These are phyloP conservation scores for Epizoanthus illoricatus DNA, from an alignment of 92 coral and sea anemone species.

Conservation along the genomic window DNA sequence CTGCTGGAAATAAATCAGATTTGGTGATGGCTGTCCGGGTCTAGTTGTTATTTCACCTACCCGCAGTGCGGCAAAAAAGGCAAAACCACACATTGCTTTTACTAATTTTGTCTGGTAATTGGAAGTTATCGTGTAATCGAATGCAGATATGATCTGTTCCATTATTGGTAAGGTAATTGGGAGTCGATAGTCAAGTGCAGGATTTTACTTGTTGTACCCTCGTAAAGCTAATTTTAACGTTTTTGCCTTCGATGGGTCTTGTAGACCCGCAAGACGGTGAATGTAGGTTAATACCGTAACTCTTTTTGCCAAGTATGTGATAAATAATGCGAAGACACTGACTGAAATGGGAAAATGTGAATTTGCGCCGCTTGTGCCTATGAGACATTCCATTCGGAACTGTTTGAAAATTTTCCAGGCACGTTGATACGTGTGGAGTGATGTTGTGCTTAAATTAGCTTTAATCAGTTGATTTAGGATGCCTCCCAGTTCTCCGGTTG, in stretches of 20 bases:
- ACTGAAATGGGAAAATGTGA: no score
- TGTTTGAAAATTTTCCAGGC: slow-evolving; percentile 29
- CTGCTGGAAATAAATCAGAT: no score
- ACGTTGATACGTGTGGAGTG: slow-evolving; percentile 37
- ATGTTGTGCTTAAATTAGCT: slow-evolving; percentile 27
- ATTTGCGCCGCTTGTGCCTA: no score
- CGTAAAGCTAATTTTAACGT: slow-evolving; percentile 21
- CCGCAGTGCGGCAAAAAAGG: slow-evolving; percentile 46
- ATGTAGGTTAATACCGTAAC: slow-evolving; percentile 5
- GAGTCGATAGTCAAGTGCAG: slow-evolving; percentile 31
- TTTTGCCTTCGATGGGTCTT: slow-evolving; percentile 34
- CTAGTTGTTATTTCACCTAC: not conserved
- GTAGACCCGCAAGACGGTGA: slow-evolving; percentile 39
- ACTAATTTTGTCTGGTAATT: slow-evolving; percentile 7
- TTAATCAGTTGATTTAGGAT: slow-evolving; percentile 16
- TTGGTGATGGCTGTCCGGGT: no score
- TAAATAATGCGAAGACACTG: no score
- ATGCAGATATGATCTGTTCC: slow-evolving; percentile 28
- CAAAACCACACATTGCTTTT: slow-evolving; percentile 42
- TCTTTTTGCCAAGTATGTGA: no score
- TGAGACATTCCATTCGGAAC: not conserved
- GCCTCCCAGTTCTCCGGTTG: slow-evolving; percentile 44
- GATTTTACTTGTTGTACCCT: slow-evolving; percentile 41
- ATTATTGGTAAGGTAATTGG: slow-evolving; percentile 50
- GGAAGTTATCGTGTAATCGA: not conserved